These are phyloP conservation scores for Agrochola litura DNA, from an alignment of 2,888 invertebrate species.

Conservation along the genomic window DNA sequence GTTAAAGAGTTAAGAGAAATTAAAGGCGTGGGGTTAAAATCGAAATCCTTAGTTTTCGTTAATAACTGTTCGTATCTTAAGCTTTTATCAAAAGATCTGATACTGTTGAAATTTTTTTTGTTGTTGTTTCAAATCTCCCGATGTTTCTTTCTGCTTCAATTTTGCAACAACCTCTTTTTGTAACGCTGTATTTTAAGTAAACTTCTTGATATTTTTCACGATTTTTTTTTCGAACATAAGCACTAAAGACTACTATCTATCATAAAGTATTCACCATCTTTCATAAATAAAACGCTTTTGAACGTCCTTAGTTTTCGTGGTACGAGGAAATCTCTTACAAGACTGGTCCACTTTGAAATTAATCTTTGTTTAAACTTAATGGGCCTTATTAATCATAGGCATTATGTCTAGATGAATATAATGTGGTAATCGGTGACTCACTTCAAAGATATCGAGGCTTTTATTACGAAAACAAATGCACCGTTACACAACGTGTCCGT, in stretches of 20 bases:
- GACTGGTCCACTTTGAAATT: constrained; percentile 77
- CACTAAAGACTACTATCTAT: constrained; percentile 17
- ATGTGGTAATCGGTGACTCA: constrained; percentile 86
- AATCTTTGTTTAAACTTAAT: constrained; percentile 89
- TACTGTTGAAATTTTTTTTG: neutral
- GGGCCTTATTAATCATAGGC: constrained; percentile 86
- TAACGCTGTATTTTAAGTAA: neutral
- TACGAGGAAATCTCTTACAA: constrained; percentile 72
- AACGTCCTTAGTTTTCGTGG: constrained; percentile 66
- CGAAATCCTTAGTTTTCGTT: neutral
- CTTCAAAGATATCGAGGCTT: constrained; percentile 80
- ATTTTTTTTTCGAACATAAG: neutral
- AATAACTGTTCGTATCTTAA: too few relatives aligned
- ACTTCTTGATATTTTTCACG: neutral
- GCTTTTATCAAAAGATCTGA: neutral
- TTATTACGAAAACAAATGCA: constrained; percentile 86
- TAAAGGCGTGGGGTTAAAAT: neutral
- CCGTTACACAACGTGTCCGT: constrained; percentile 80
- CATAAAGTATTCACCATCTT: constrained; percentile 27
- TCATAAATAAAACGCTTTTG: constrained; percentile 42
- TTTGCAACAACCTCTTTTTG: neutral
- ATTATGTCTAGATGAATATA: constrained; percentile 86
- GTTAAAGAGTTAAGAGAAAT: neutral
- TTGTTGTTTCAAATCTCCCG: neutral
- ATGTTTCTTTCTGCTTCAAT: neutral